Conservation (phyloP, 37 sponge, comb jelly and placozoan species). For the Sycon ciliatum region DNA sequence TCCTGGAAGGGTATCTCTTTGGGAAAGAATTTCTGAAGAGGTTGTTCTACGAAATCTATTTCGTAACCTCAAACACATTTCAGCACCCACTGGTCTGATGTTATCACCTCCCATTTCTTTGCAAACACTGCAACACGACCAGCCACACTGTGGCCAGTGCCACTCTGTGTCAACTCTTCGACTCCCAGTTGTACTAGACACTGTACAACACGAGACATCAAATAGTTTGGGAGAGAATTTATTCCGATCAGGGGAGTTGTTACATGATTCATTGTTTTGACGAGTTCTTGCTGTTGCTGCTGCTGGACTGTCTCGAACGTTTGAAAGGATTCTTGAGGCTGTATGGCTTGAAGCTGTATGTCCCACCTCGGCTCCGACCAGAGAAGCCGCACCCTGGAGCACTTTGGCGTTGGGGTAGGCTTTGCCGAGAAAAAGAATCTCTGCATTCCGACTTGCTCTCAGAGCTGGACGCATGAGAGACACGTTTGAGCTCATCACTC, state of each 20-base stretch:
- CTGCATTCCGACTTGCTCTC: not conserved
- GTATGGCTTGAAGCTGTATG: no score
- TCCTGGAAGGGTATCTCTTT: not conserved
- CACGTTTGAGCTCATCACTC: constrained; percentile 15
- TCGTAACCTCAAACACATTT: no score
- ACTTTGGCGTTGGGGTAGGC: constrained; percentile 22
- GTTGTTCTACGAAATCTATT: not conserved
- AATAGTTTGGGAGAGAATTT: no score
- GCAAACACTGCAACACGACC: not conserved
- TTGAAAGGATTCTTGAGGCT: not conserved
- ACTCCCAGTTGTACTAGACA: no score
- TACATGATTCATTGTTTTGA: no score
- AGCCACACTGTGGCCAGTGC: not conserved
- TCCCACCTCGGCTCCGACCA: no score
- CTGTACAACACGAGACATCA: no score
- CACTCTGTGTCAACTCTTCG: no score
- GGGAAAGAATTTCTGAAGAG: constrained; percentile 2
- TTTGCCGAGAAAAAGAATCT: constrained; percentile 17
- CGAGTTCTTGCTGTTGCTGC: no score
- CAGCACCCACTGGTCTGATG: constrained; percentile 21
- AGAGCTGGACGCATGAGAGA: no score
- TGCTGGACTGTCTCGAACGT: not conserved
- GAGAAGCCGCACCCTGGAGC: no score
- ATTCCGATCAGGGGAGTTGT: no score
- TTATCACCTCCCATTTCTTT: constrained; percentile 3